Conservation (phyloP, 2,888 invertebrate species). For the Eurois occulta region DNA sequence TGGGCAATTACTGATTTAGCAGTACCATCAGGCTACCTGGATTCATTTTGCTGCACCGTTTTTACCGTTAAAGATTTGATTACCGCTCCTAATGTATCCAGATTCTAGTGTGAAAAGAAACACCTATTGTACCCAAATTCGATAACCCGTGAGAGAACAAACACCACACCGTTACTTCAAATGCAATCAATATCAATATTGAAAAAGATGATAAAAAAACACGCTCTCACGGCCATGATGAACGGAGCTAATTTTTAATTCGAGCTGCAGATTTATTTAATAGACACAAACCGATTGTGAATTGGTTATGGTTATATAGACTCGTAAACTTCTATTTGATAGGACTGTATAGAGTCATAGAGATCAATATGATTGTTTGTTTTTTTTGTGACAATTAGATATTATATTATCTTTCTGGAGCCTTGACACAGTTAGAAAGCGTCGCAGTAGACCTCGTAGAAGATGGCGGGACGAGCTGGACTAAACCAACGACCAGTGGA, state of each 20-base stretch:
- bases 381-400: constrained; percentile 59
- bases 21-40: background rate
- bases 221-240: constrained; percentile 80
- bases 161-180: constrained; percentile 60
- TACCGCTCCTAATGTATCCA: background rate
- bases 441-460: background rate
- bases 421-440: constrained; percentile 27
- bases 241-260: constrained; percentile 85
- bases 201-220: constrained; percentile 67
- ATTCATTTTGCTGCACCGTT: background rate
- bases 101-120: constrained; percentile 26
- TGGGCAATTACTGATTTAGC: background rate
- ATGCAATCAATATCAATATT: constrained; percentile 63
- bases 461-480: background rate
- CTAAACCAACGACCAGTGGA: background rate
- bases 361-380: constrained; percentile 36
- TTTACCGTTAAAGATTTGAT: background rate
- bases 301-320: constrained; percentile 78
- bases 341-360: constrained; percentile 55
- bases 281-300: constrained; percentile 80
- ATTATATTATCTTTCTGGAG: background rate
- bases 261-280: constrained; percentile 84
- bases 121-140: constrained; percentile 22
- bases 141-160: constrained; percentile 59
- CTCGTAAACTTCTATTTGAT: constrained; percentile 73